Base-by-base conservation (phyloP, 2,888 invertebrate genomes). In the Lagria hirta region DNA sequence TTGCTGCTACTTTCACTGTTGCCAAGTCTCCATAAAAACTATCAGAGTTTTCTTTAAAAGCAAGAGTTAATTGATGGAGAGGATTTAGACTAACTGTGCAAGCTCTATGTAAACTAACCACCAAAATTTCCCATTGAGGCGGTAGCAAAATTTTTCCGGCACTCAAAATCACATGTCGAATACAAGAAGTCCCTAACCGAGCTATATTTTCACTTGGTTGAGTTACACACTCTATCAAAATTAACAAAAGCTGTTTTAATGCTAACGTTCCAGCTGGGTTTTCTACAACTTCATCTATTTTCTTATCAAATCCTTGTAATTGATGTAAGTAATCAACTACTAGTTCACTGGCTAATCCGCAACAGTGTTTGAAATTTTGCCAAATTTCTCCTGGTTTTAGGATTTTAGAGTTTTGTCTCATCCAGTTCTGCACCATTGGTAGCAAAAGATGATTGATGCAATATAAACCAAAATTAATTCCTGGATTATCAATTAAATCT, bases 1-100 rank as follows among this genome's bases (percentile, higher is more conserved):
- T 77, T 0, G 94, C 93, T 1, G 95, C 95, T 4, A 95, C 94
- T 76, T 94, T 94, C 0, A 95, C 93, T 44, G 91, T 91, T 5
- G 88, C 89, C 53, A 86, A 75, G 69, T 95, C 95, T 0, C 95
- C 95, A 68, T 94, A 94, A 71, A 95, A 96, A 65, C 93, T 94
- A 60, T 92, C 89, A 0, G 95, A 95, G 64, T 91, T 86, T 57
- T 88, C 84, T 60, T 90, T 86, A 68, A 95, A 97, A 20, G 92
- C 92, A 61, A 88, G 83, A 42, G 91, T 91, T 21, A 97, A 75
- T 72, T 92, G 92, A 51, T 89, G 85, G 37, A 96, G 70, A 18
- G 92, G 90, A 52, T 88, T 86, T 36, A 95, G 80, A 32, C 92
- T 92, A n/a, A 89, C 83, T 17, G 84, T 83, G 57, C 90, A 87